Conservation (phyloP, 1,140 invertebrate genomes). For the Zeugodacus cucurbitae region DNA sequence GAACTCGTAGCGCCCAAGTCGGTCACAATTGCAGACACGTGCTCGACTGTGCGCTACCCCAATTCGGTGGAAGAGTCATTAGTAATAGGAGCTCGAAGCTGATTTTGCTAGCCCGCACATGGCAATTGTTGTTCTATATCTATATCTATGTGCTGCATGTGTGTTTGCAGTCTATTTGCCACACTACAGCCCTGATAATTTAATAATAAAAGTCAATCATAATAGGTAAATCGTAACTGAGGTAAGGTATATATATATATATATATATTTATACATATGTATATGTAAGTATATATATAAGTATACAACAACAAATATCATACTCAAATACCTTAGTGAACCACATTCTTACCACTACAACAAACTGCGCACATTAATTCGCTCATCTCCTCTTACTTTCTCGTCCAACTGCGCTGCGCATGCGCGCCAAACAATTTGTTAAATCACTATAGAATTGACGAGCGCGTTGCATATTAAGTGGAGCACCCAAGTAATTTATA, state of each 20-base stretch:
- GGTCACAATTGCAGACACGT: conserved; percentile 34
- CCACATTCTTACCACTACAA: not conserved
- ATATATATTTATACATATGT: too few relatives aligned
- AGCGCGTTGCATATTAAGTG: conserved; percentile 24
- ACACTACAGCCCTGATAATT: not conserved
- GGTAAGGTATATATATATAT: not conserved
- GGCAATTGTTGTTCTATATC: conserved; percentile 23
- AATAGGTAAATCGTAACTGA: not conserved
- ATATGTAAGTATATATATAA: too few relatives aligned
- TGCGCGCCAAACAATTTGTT: conserved; percentile 29
- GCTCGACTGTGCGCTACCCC: conserved; percentile 27
- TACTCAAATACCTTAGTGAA: too few relatives aligned
- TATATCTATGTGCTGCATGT: not conserved
- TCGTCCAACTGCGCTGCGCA: not conserved
- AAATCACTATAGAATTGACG: conserved; percentile 28
- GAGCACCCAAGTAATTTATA: not conserved
- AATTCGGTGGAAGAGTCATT: conserved; percentile 25
- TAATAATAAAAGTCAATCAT: conserved; percentile 32
- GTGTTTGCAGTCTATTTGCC: not conserved
- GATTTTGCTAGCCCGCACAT: not conserved
- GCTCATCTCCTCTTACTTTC: not conserved
- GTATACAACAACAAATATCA: too few relatives aligned
- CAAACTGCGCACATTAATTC: not conserved
- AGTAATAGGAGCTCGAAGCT: not conserved
- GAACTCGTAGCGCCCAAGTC: not conserved